Conservation (phyloP, 2,888 invertebrate genomes). For the Drosophila birchii region DNA sequence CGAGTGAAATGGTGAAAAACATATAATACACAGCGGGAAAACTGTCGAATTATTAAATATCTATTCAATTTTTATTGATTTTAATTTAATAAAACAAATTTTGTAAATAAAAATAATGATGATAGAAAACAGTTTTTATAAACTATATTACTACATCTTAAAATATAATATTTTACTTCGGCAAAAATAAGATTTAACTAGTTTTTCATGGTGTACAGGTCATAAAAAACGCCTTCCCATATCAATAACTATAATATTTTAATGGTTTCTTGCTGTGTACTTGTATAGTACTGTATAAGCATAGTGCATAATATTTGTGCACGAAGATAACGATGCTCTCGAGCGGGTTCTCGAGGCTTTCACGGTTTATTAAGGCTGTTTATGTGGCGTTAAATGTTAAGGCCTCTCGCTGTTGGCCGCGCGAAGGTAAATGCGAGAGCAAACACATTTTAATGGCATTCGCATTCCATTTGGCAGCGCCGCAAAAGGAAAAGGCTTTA, state of each 20-base stretch:
- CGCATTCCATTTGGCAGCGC: slow-evolving; percentile 63
- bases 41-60: too few relatives aligned
- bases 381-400: slow-evolving; percentile 76
- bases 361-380: slow-evolving; percentile 71
- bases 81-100: neutral
- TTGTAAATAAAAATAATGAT: neutral
- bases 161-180: neutral
- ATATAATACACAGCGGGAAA: slow-evolving; percentile 7
- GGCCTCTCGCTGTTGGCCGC: slow-evolving; percentile 27
- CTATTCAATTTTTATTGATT: neutral
- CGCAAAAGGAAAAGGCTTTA: slow-evolving; percentile 28
- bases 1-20: slow-evolving; percentile 16
- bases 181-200: neutral
- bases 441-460: slow-evolving; percentile 79
- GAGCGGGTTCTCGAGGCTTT: slow-evolving; percentile 48
- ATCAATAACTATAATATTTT: neutral
- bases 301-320: slow-evolving; percentile 18
- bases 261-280: slow-evolving; percentile 4
- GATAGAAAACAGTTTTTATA: too few relatives aligned
- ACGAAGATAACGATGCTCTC: slow-evolving; percentile 35
- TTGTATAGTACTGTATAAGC: slow-evolving; percentile 5
- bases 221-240: neutral
- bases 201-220: neutral
- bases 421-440: slow-evolving; percentile 75
- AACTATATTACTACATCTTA: neutral